A percentile compares a stretch with the other conserved stretches of the same genome.
These are phyloP conservation scores for Ormia ochracea DNA, from an alignment of 2,888 invertebrate species.

Conservation along the genomic window DNA sequence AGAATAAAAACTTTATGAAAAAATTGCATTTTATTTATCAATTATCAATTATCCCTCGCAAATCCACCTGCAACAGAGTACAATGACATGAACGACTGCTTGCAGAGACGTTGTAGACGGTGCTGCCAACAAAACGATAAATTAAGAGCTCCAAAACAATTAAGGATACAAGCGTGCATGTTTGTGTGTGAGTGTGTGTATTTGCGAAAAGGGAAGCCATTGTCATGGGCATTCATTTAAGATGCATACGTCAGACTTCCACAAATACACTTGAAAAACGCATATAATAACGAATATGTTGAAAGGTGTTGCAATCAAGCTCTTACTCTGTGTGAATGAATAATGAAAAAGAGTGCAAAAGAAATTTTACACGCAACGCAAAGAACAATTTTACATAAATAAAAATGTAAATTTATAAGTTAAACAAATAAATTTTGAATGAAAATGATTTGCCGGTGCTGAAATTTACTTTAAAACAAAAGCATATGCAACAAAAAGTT, in stretches of 20 bases:
- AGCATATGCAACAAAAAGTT: no score
- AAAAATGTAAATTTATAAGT: not conserved
- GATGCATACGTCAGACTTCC: not conserved
- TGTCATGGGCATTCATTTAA: constrained; percentile 40
- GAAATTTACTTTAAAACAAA: no score
- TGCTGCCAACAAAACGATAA: constrained; percentile 10
- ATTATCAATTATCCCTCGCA: not conserved
- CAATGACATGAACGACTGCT: constrained; percentile 35
- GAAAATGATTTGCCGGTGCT: no score
- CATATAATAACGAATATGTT: not conserved
- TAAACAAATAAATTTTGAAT: not conserved
- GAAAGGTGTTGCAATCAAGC: not conserved
- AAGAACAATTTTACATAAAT: not conserved
- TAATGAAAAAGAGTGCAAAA: not conserved
- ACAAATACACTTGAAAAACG: not conserved
- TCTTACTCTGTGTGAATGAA: not conserved
- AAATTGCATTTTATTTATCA: no score
- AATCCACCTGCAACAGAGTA: constrained; percentile 29
- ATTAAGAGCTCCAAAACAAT: constrained; percentile 31
- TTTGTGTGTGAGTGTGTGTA: no score
- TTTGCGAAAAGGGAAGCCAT: constrained; percentile 29
- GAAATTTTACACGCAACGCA: not conserved
- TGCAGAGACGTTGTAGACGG: not conserved
- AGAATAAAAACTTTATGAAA: no score
- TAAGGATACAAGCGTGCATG: not conserved